Base-by-base conservation (phyloP, 2,888 invertebrate species). In the Brachycybe producta region DNA sequence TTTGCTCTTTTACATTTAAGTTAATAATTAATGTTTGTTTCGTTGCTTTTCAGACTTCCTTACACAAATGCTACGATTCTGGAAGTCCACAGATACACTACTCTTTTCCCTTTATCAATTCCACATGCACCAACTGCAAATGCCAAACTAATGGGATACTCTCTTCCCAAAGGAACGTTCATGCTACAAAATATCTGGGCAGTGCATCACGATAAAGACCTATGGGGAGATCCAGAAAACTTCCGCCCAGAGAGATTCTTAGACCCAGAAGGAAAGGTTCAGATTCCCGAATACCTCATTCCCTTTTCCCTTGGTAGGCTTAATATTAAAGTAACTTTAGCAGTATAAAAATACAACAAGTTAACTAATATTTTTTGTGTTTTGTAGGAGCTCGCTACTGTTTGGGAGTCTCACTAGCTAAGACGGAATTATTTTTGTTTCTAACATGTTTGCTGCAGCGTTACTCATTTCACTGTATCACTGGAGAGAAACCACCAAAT, bases 291-390 rank as follows among this genome's bases (percentile, higher is more conserved):
- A 34, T 45, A 34, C 23, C 26, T 45, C 23, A 45, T 45, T 19
- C 45, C 45, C 8, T 45, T 45, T 45, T 45, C 45, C 30, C 21
- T 35, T 34, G 45, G 45, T 21, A 34, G 27, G 27, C 27, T 11
- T n/a, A n/a, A n/a, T n/a, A n/a, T n/a, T n/a, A n/a, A n/a, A n/a
- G n/a, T n/a, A n/a, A n/a, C n/a, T n/a, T n/a, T n/a, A n/a, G n/a
- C n/a, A n/a, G n/a, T n/a, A n/a, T n/a, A n/a, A n/a, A n/a, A n/a
- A n/a, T n/a, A n/a, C n/a, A n/a, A n/a, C n/a, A n/a, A n/a, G n/a
- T n/a, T n/a, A n/a, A n/a, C n/a, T n/a, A n/a, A n/a, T n/a, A n/a
- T n/a, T n/a, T n/a, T n/a, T n/a, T n/a, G n/a, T n/a, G n/a, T n/a
- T n/a, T n/a, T n/a, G n/a, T n/a, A n/a, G n/a, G n/a, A n/a, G n/a